These are phyloP conservation scores for Epinephelus coioides DNA, from an alignment of 2,797 vertebrate genomes.

Conservation along the genomic window DNA sequence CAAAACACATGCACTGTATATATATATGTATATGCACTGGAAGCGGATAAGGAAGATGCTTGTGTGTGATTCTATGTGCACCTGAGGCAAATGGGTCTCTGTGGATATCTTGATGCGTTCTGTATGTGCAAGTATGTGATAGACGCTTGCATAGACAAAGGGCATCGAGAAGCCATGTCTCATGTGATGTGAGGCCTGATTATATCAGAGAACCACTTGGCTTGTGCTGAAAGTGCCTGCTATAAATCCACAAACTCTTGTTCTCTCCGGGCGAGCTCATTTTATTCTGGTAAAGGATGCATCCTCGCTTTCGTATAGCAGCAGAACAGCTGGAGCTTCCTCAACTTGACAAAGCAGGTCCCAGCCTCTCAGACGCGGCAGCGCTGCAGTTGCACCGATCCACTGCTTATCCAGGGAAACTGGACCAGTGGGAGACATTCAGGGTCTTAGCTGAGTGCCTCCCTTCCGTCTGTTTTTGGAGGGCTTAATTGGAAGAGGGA, in stretches of 20 bases:
- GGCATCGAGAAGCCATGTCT: constrained; percentile 22
- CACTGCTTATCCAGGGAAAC: constrained; percentile 80
- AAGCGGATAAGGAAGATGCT: background rate
- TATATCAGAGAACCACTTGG: constrained; percentile 62
- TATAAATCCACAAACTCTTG: constrained; percentile 64
- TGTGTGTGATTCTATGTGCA: background rate
- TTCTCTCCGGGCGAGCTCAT: constrained; percentile 64
- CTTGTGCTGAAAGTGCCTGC: constrained; percentile 45
- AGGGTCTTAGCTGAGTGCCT: constrained; percentile 73
- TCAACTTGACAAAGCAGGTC: constrained; percentile 65
- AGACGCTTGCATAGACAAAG: constrained; percentile 19
- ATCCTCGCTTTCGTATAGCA: constrained; percentile 57
- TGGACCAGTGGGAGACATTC: constrained; percentile 81
- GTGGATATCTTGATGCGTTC: constrained; percentile 13
- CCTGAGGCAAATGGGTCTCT: constrained; percentile 22
- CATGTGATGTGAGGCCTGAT: constrained; percentile 47
- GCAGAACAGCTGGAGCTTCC: constrained; percentile 72
- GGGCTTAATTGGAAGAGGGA: constrained; percentile 81
- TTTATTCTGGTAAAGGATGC: constrained; percentile 64
- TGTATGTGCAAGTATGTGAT: constrained; percentile 23
- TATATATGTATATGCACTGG: background rate
- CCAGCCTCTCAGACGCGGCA: constrained; percentile 54
- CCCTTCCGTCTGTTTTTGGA: constrained; percentile 71
- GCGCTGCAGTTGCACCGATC: constrained; percentile 65
- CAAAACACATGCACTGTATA: background rate